Base-by-base conservation (phyloP, 2,797 vertebrate genomes). In the Pseudomugil tenellus region DNA sequence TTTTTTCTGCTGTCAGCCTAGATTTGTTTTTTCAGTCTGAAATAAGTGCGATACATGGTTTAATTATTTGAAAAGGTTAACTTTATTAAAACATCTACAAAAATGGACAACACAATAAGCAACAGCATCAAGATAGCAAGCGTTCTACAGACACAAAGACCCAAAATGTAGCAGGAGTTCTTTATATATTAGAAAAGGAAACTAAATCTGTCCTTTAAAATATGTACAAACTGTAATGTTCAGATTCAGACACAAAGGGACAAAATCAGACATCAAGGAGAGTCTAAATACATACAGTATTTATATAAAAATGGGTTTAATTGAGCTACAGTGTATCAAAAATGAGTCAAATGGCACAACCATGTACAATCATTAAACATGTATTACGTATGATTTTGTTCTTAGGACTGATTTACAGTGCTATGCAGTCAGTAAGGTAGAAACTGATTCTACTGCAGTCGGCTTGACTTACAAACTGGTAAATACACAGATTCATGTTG, bases 101-200 rank as follows among this genome's bases (percentile, higher is more conserved):
- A 94, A 94, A 93, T 92, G 91, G 87, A 93, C 90, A 76, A 89
- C 91, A 86, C 88, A 70, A 70, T 76, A 75, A 89, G 89, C 89
- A 87, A 90, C 85, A 79, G n/a, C 17, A 0, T 89, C 77, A 92
- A 90, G 84, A 82, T 84, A 92, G 90, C 91, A 90, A 93, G 92
- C 91, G 19, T 87, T 87, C 89, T 89, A 93, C 89, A 91, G 76
- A 92, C 82, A 85, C 80, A 83, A 90, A 90, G 88, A 89, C 86
- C 91, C 82, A 78, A 82, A 88, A 88, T 84, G 74, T 79, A 82
- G 88, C 81, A 74, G 77, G 29, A 84, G 72, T 84, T 88, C 80
- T 94, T 87, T 91, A 95, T 95, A 96, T 95, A 96, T 95, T 96
- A 96, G 92, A 93, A 91, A 95, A 94, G 91, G 94, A 95, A 95